Evolutionary conservation across 2,888 invertebrate genomes (phyloP), one percentile per base, ranked within the genome.

Genomic region (Taphrorychus bicolor): DNA sequence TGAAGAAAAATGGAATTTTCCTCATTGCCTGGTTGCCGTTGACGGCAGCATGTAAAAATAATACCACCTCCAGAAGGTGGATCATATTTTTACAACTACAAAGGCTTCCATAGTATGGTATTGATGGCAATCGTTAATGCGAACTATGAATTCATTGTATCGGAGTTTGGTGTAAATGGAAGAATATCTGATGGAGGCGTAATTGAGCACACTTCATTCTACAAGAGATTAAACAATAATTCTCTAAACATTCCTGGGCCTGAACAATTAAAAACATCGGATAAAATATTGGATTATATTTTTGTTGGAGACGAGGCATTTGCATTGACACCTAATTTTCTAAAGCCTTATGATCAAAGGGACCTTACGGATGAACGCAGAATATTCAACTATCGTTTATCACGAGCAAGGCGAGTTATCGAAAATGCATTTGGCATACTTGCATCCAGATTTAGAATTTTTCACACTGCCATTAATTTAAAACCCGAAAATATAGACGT

Each of bases 251-350:
- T 60, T 19, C 60, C 60, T 11, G 60, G 11, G n/a, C 21, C 42
- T 22, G 23, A 21, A 41, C 5, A 5, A 61, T 14, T 53, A 23
- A 11, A 42, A 24, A 5, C 11, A n/a, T 45, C 42, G n/a, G 16
- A 61, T 21, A 18, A 51, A 5, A 51, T 41, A n/a, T 60, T 60
- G 19, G 40, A 51, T 40, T 69, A 51, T 54, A 42, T 60, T 19
- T 69, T 65, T 56, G 60, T 69, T 7, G 69, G 60, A 23, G 69
- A 69, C 56, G 64, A 69, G 65, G 69, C 64, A 2, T 69, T 69
- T 49, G 59, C 64, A 19, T 18, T 65, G 52, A 41, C 64, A 11
- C 49, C 11, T 7, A 64, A 69, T 22, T 59, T 64, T 59, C 49
- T 65, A 42, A 69, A 69, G 23, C 64, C 69, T 22, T 65, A 56